These are phyloP conservation scores for Echinometra lucunter DNA, from an alignment of 53 echinoderm and acorn worm species.

Conservation along the genomic window DNA sequence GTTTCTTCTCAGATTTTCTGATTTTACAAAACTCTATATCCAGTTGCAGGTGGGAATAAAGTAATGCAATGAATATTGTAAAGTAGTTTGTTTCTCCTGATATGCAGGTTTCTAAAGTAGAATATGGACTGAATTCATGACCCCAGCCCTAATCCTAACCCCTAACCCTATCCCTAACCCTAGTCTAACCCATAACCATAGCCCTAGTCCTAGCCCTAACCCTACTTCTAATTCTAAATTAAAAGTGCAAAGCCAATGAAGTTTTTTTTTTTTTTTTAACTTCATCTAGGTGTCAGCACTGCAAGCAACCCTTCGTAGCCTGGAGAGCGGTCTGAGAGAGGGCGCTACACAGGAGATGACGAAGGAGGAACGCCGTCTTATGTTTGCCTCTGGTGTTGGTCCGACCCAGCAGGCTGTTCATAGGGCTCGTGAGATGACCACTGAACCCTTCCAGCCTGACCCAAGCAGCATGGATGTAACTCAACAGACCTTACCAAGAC, in stretches of 20 bases:
- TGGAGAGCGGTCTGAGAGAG: slow-evolving; percentile 77
- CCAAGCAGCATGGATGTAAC: slow-evolving; percentile 84
- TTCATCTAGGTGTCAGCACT: slow-evolving; percentile 93
- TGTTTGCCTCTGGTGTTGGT: slow-evolving; percentile 91
- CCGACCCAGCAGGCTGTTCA: slow-evolving; percentile 88
- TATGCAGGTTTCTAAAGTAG: background rate
- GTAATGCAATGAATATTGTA: background rate
- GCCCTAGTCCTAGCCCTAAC: too few relatives aligned
- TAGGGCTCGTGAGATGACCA: slow-evolving; percentile 78
- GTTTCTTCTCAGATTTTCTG: too few relatives aligned
- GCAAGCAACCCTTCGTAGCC: slow-evolving; percentile 94
- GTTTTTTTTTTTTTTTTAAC: too few relatives aligned
- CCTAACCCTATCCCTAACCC: too few relatives aligned
- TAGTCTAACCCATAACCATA: too few relatives aligned
- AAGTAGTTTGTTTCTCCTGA: background rate
- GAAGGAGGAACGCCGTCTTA: slow-evolving; percentile 83
- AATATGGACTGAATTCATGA: background rate
- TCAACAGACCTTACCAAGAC: slow-evolving; percentile 81
- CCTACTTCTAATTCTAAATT: too few relatives aligned
- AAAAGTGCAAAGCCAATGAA: too few relatives aligned
- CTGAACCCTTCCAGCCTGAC: slow-evolving; percentile 67
- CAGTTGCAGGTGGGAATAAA: too few relatives aligned
- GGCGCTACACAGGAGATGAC: slow-evolving; percentile 75
- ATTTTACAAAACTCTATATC: too few relatives aligned
- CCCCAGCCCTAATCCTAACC: background rate